Percentiles rank a stretch among this genome's conserved stretches.
These are phyloP conservation scores for Pipistrellus pygmaeus DNA, from an alignment of 2,797 vertebrate species.

Conservation along the genomic window DNA sequence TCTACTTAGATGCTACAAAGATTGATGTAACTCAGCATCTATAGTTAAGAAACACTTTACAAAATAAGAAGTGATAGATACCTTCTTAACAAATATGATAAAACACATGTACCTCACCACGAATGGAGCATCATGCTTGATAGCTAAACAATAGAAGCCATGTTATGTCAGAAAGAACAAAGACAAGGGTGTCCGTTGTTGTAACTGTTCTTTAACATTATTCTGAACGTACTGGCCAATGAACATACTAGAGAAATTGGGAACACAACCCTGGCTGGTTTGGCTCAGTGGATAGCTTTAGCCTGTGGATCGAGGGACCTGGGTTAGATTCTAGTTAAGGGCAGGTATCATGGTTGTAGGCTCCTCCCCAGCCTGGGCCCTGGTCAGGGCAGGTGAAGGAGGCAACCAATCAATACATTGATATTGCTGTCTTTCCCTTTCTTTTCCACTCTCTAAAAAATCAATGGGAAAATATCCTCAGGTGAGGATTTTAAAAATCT, in stretches of 20 bases:
- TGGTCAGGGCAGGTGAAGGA: too few relatives aligned
- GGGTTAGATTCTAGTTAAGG: too few relatives aligned
- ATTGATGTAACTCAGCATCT: background rate
- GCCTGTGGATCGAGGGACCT: too few relatives aligned
- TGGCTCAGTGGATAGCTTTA: too few relatives aligned
- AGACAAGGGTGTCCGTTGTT: background rate
- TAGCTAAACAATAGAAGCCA: background rate
- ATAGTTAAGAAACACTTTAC: background rate
- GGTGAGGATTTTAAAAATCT: too few relatives aligned
- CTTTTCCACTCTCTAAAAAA: too few relatives aligned
- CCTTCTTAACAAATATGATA: background rate
- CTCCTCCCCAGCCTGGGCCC: too few relatives aligned
- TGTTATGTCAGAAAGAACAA: background rate
- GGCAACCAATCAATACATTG: too few relatives aligned
- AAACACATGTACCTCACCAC: background rate
- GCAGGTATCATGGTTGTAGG: too few relatives aligned
- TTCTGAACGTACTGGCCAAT: background rate
- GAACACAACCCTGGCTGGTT: background rate
- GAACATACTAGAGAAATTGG: background rate
- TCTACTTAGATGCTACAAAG: slow-evolving; percentile 9
- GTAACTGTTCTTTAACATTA: background rate
- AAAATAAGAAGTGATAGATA: slow-evolving; percentile 3
- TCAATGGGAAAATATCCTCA: too few relatives aligned
- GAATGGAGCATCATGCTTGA: background rate
- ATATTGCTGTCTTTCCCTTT: too few relatives aligned